Evolutionary conservation across 2,113 vertebrate genomes (phyloP).

Genomic region (Actenoides hombroni): DNA sequence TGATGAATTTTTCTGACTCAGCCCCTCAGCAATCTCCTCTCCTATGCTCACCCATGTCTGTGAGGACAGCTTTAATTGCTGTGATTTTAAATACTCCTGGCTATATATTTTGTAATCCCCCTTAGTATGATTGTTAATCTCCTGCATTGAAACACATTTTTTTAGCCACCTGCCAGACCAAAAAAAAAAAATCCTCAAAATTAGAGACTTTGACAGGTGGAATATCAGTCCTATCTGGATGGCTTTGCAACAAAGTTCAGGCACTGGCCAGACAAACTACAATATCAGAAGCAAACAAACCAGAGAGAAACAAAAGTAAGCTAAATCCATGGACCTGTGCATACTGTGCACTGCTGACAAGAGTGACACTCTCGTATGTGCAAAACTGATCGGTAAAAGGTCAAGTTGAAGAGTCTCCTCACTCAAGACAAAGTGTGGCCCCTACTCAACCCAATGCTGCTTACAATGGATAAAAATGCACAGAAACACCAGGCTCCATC

Average conservation of each 20-base stretch:
- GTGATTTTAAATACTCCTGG: neutral
- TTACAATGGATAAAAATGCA: neutral
- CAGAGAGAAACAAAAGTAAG: neutral
- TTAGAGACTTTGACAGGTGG: neutral
- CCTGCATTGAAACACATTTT: neutral
- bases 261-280: neutral
- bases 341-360: neutral
- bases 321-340: neutral
- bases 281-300: slow-evolving; percentile 2
- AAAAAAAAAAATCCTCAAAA: neutral
- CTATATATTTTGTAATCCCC: neutral
- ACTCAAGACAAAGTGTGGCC: neutral
- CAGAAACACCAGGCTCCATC: neutral
- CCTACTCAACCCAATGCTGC: neutral
- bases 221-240: neutral
- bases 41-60: neutral
- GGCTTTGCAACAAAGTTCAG: neutral
- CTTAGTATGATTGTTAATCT: neutral
- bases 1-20: neutral
- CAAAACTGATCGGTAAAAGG: neutral
- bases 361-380: neutral
- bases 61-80: neutral
- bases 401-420: neutral
- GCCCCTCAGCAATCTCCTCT: neutral
- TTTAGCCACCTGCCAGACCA: slow-evolving; percentile 1